Evolutionary conservation across 37 sponge, comb jelly and placozoan genomes (phyloP), one percentile per base, ranked within the genome.

Genomic region (Halichondria panicea): DNA sequence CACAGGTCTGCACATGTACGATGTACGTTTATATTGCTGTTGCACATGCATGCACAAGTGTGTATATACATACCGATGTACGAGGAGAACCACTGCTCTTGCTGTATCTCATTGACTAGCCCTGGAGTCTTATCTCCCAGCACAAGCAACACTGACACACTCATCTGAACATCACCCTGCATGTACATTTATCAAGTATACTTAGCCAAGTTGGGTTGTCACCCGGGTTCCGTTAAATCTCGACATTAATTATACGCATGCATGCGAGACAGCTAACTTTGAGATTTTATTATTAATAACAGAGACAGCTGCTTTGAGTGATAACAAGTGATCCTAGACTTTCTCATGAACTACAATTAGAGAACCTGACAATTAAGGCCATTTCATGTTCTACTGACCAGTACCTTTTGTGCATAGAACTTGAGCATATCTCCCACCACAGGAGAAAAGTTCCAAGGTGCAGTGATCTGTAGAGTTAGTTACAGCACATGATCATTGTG

Each of bases 121-220:
- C 30, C 70, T 31, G 48, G 66, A 4, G 72, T 71, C 46, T 61
- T 78, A 18, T 92, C 88, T 21, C 85, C 83, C 43, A 96, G 82
- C 30, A 90, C 94, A 15, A 88, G 80, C 39, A 90, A n/a, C 27
- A 84, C 83, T 2, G 91, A 71, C 5, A 93, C 91, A 60, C 85
- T 81, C 74, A 80, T 92, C 74, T 96, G 97, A 0, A 96, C 97
- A 79, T 96, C 94, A 18, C 97, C 97, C 97, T 96, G 64, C 1
- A 70, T 36, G 32, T 11, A 71, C 27, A 68, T 6, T n/a, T n/a
- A n/a, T n/a, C n/a, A 48, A 15, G 52, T 48, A 48, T 15, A 48
- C 52, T 48, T 18, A 48, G 15, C 15, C 13, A 15, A 48, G 52
- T 48, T 11, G 52, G 11, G 52, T 48, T 48, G 11, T 15, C 11